phyloP scores from a whole-genome alignment of 2,797 vertebrate species.

The Phoeniculus purpureus region DNA sequence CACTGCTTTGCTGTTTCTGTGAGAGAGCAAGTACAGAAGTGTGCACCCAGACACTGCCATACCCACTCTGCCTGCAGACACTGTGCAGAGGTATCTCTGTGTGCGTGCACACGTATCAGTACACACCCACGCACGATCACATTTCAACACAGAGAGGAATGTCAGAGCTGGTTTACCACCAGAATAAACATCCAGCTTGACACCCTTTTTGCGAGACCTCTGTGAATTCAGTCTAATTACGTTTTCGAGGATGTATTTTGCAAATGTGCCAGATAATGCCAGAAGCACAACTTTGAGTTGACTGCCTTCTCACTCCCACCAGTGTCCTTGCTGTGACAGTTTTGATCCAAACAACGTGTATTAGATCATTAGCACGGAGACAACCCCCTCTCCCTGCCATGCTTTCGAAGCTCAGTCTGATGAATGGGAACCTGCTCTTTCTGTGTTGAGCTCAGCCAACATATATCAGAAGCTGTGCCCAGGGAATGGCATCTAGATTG shows the following conservation, averaged over 20 bases:
- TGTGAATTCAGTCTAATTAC: conserved; percentile 48
- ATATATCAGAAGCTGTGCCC: neutral
- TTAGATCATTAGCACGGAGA: conserved; percentile 44
- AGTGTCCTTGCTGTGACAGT: conserved; percentile 57
- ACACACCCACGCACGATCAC: neutral
- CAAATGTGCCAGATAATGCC: conserved; percentile 26
- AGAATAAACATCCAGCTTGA: conserved; percentile 24
- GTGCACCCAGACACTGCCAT: neutral
- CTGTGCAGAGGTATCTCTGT: neutral
- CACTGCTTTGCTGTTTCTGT: neutral
- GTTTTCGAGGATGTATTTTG: conserved; percentile 32
- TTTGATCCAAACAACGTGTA: conserved; percentile 32
- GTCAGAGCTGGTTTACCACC: conserved; percentile 3
- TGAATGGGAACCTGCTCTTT: conserved; percentile 15
- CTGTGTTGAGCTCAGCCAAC: neutral
- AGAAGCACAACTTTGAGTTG: conserved; percentile 35
- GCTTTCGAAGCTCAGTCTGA: conserved; percentile 37
- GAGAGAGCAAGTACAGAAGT: neutral
- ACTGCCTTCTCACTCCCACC: conserved; percentile 25
- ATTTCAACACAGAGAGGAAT: neutral
- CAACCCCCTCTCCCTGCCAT: neutral
- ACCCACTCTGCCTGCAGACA: neutral
- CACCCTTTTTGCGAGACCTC: conserved; percentile 34
- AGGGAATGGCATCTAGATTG: neutral
- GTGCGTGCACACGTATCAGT: neutral